phyloP scores from a whole-genome alignment of 2,797 vertebrate species.

The Gymnoscopelus microlampas region DNA sequence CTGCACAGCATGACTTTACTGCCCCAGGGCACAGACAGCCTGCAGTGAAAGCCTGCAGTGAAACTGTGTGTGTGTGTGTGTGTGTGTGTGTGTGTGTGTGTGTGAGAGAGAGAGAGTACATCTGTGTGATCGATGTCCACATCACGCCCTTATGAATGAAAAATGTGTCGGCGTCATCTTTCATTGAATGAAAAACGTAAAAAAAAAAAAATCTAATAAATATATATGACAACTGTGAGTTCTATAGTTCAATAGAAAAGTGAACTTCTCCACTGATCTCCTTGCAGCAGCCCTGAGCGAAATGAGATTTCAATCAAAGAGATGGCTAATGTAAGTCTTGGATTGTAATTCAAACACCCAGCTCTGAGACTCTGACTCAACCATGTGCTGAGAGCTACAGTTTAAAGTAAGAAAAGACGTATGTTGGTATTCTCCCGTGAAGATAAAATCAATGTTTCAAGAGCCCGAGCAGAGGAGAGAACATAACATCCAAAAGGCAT shows the following conservation, averaged over 20 bases:
- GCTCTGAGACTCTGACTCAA: slow-evolving; percentile 39
- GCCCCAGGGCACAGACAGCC: too few relatives aligned
- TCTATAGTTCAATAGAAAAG: slow-evolving; percentile 23
- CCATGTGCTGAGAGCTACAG: slow-evolving; percentile 20
- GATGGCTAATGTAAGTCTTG: slow-evolving; percentile 5
- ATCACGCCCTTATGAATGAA: too few relatives aligned
- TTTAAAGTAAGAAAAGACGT: slow-evolving; percentile 32
- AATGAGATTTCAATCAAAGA: slow-evolving; percentile 39
- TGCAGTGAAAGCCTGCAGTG: too few relatives aligned
- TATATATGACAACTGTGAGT: slow-evolving; percentile 8
- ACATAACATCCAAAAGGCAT: slow-evolving; percentile 44
- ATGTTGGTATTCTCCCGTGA: slow-evolving; percentile 44
- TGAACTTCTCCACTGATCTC: slow-evolving; percentile 4
- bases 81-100: too few relatives aligned
- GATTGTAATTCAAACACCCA: slow-evolving; percentile 34
- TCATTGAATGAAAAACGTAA: too few relatives aligned
- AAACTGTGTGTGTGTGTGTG: too few relatives aligned
- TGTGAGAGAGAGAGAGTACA: too few relatives aligned
- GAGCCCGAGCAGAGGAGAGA: slow-evolving; percentile 29
- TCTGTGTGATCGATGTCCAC: too few relatives aligned
- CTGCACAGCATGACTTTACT: too few relatives aligned
- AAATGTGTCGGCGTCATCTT: too few relatives aligned
- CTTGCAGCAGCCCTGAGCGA: slow-evolving; percentile 18
- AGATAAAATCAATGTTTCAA: slow-evolving; percentile 58
- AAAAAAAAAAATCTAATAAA: too few relatives aligned